Evolutionary conservation across 2,888 invertebrate species (phyloP).

Genomic region (Limenitis camilla): DNA sequence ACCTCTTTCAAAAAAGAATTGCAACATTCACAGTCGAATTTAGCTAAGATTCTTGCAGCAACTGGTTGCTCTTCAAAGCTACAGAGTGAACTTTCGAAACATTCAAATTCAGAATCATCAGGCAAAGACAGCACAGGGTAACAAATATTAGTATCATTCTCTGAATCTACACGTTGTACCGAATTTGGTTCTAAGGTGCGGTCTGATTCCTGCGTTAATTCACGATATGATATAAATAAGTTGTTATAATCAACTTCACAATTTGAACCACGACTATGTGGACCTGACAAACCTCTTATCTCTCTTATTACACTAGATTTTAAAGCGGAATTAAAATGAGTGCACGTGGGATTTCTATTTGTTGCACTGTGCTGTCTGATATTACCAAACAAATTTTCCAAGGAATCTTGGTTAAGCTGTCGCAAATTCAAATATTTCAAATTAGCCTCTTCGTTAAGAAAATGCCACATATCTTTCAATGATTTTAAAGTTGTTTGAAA

Average conservation of each 20-base stretch:
- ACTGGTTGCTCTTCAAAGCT: no score
- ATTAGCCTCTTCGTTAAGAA: not conserved
- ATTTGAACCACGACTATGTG: not conserved
- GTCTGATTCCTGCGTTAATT: no score
- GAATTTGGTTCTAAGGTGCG: no score
- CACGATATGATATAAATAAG: no score
- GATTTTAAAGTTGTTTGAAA: not conserved
- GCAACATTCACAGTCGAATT: no score
- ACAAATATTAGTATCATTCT: no score
- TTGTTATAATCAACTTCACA: not conserved
- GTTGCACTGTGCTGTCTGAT: slow-evolving; percentile 21
- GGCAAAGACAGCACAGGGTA: no score
- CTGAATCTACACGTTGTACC: no score
- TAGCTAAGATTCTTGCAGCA: no score
- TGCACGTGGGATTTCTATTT: slow-evolving; percentile 15
- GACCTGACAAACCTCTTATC: slow-evolving; percentile 3
- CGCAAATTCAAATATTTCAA: slow-evolving; percentile 19
- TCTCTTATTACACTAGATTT: slow-evolving; percentile 5
- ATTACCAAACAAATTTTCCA: slow-evolving; percentile 24
- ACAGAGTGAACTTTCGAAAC: no score
- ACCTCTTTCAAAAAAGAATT: no score
- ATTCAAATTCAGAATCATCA: no score
- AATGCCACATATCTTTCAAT: not conserved
- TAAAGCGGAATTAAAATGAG: slow-evolving; percentile 12
- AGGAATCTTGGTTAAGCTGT: slow-evolving; percentile 18